Evolutionary conservation across 2,888 invertebrate species (phyloP).

Genomic region (Cryptosula pallasiana): DNA sequence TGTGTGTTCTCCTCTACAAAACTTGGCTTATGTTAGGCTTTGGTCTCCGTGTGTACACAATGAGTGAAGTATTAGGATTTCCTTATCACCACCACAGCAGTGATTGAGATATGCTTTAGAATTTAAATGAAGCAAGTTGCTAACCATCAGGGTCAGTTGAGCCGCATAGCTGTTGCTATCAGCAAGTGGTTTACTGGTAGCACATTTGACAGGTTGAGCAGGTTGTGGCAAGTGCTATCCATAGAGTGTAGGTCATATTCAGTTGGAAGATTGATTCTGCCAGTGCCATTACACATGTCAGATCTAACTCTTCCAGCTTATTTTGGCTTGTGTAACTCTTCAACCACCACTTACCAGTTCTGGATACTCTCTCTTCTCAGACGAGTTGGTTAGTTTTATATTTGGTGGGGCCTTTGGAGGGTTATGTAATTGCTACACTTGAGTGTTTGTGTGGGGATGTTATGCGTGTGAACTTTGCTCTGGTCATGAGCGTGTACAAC

Average conservation of each 20-base stretch:
- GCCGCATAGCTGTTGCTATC: neutral
- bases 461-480: neutral
- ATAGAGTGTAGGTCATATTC: conserved; percentile 30
- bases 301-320: conserved; percentile 74
- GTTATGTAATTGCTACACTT: no score
- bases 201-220: neutral
- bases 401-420: no score
- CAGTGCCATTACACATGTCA: conserved; percentile 56
- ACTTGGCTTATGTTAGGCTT: neutral
- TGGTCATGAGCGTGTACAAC: neutral
- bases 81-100: neutral
- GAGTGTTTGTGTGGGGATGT: no score
- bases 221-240: conserved; percentile 10
- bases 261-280: conserved; percentile 66
- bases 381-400: no score
- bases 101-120: neutral
- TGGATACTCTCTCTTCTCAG: no score
- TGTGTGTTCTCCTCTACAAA: neutral
- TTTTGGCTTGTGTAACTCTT: conserved; percentile 31
- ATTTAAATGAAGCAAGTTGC: neutral
- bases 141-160: neutral
- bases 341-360: no score
- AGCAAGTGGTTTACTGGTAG: neutral
- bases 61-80: neutral
- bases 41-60: neutral